Evolutionary conservation across 2,797 vertebrate genomes (phyloP), one percentile per base, ranked within the genome.

Genomic region (Mormyrops boulengeri): DNA sequence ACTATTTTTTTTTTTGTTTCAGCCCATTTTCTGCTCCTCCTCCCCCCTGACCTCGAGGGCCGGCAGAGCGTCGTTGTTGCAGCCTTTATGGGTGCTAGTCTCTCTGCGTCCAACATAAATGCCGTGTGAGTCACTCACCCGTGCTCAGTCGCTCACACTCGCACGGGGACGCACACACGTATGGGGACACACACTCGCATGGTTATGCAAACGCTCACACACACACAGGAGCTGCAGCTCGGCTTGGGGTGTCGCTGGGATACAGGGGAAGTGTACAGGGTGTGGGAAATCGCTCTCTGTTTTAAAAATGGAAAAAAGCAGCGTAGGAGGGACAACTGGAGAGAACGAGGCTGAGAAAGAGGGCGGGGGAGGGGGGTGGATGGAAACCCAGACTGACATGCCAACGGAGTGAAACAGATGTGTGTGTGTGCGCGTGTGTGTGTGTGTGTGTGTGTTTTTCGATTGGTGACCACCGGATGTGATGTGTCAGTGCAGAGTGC

Each of bases 381-480:
- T 73, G 55, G n/a, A 19, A 86, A 80, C 38, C 41, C 34, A 34
- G 86, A n/a, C 14, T 60, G 41, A 88, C 60, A 89, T 62, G 86
- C 22, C 34, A 41, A 38, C 5, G 0, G 30, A 69, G 41, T 47
- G 49, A 57, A 87, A 26, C 57, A 26, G 49, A 26, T 88, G 85
- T 82, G 52, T 87, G 66, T 86, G 50, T 73, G n/a, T 38, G 47
- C 89, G 91, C 91, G 22, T 92, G 88, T 89, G 90, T 69, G 11
- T 2, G 1, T 34, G 1, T 14, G 3, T 34, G 30, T 14, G 11
- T 14, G 66, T 69, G 30, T 73, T 38, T 73, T 34, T 73, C 66
- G 94, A 93, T 94, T 95, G 92, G 50, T 88, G 89, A 92, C 89
- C 84, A 93, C 94, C 93, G 93, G 95, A 95, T 94, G 92, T 95